These are phyloP conservation scores for Coilia nasus DNA, from an alignment of 2,797 vertebrate species.

Conservation along the genomic window DNA sequence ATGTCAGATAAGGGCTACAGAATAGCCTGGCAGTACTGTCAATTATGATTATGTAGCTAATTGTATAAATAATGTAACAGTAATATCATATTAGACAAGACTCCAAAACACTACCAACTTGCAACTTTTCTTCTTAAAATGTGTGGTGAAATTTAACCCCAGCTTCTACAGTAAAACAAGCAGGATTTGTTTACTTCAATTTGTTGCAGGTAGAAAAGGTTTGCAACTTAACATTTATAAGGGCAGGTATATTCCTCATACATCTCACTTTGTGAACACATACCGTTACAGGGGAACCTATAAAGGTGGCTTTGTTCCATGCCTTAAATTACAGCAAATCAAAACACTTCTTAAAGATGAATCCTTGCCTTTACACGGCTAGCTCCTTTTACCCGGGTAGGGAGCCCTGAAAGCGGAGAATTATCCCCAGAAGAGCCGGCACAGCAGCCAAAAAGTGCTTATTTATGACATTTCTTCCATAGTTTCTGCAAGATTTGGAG, in stretches of 20 bases:
- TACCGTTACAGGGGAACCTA: not conserved
- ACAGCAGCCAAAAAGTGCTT: slow-evolving; percentile 44
- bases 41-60: not conserved
- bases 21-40: not conserved
- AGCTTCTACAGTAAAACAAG: too few relatives aligned
- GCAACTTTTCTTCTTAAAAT: not conserved
- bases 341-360: slow-evolving; percentile 31
- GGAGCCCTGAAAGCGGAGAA: slow-evolving; percentile 37
- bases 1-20: not conserved
- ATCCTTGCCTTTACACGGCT: slow-evolving; percentile 26
- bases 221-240: not conserved
- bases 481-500: slow-evolving; percentile 47
- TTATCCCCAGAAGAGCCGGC: slow-evolving; percentile 39
- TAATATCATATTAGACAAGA: not conserved
- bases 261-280: slow-evolving; percentile 25
- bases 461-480: slow-evolving; percentile 50
- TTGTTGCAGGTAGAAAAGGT: not conserved
- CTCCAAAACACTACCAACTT: not conserved
- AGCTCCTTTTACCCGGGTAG: slow-evolving; percentile 26
- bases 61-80: not conserved
- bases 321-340: slow-evolving; percentile 33
- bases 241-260: slow-evolving; percentile 39
- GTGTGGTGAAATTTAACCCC: not conserved
- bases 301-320: not conserved
- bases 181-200: not conserved